A percentile compares a stretch with the other conserved stretches of the same genome.
These are phyloP conservation scores for Acleris sparsana DNA, from an alignment of 2,888 invertebrate genomes.

Conservation along the genomic window DNA sequence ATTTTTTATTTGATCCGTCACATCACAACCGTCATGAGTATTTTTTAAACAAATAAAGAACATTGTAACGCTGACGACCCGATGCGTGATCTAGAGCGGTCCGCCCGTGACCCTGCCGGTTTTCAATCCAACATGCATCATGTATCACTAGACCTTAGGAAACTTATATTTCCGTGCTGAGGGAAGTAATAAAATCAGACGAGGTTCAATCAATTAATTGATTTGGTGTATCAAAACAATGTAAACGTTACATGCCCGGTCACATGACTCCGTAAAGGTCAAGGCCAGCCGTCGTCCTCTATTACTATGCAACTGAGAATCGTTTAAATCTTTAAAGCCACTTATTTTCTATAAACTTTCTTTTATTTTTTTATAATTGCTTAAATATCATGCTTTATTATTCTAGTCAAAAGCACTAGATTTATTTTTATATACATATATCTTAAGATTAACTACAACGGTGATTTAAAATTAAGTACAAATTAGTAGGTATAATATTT, in stretches of 20 bases:
- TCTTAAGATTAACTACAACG: no score
- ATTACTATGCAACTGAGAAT: neutral
- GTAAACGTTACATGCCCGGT: slow-evolving; percentile 15
- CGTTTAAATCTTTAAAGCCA: neutral
- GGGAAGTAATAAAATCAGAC: slow-evolving; percentile 44
- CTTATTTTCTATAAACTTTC: neutral
- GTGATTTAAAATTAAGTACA: neutral
- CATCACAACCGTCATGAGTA: no score
- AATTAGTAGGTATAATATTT: no score
- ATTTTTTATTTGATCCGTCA: no score
- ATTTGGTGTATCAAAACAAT: slow-evolving; percentile 32
- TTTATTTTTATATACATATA: no score
- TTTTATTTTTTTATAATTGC: no score
- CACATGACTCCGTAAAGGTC: slow-evolving; percentile 28
- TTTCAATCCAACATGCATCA: slow-evolving; percentile 14
- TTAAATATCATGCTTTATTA: no score
- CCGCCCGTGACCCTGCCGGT: slow-evolving; percentile 15
- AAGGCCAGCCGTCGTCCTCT: slow-evolving; percentile 20
- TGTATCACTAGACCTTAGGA: slow-evolving; percentile 28
- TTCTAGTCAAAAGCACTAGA: no score
- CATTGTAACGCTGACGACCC: neutral
- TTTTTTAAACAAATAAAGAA: neutral
- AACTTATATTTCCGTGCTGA: slow-evolving; percentile 37
- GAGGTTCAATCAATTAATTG: slow-evolving; percentile 44
- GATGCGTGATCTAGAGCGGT: slow-evolving; percentile 19